Evolutionary conservation across 2,113 vertebrate genomes (phyloP).

Genomic region (Petromus typicus): DNA sequence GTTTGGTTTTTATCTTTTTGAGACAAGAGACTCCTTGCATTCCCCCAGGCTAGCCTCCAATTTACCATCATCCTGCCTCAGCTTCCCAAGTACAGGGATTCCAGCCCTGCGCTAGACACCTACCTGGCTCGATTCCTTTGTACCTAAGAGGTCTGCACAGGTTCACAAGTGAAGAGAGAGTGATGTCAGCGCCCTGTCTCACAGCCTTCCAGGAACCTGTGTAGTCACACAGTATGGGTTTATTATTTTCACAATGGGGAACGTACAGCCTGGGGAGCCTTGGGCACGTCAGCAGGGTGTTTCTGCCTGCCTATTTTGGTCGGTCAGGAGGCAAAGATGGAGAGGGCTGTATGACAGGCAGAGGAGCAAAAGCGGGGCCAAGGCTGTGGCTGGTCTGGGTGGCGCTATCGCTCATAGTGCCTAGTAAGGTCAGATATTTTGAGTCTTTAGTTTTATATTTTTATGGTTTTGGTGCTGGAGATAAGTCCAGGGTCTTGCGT

Average conservation of each 20-base stretch:
- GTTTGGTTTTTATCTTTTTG: background rate
- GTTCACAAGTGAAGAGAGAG: background rate
- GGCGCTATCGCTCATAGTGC: too few relatives aligned
- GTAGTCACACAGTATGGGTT: background rate
- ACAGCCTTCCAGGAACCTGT: background rate
- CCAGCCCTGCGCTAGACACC: background rate
- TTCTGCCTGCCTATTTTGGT: too few relatives aligned
- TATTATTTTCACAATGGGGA: background rate
- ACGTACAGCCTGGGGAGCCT: background rate
- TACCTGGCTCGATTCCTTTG: background rate
- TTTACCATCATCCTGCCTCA: background rate
- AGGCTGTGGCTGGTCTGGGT: background rate
- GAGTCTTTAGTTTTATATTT: background rate
- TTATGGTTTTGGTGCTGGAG: background rate
- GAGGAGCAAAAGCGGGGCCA: background rate
- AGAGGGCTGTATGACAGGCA: background rate
- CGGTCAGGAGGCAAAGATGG: background rate
- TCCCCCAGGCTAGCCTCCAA: background rate
- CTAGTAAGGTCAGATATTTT: too few relatives aligned
- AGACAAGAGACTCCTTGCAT: background rate
- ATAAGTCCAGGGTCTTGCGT: background rate
- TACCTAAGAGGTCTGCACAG: background rate
- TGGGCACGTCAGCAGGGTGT: background rate
- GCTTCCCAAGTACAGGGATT: background rate
- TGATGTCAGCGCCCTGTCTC: background rate